Evolutionary conservation across 2,888 invertebrate species (phyloP).

Genomic region (Agrotis puta): DNA sequence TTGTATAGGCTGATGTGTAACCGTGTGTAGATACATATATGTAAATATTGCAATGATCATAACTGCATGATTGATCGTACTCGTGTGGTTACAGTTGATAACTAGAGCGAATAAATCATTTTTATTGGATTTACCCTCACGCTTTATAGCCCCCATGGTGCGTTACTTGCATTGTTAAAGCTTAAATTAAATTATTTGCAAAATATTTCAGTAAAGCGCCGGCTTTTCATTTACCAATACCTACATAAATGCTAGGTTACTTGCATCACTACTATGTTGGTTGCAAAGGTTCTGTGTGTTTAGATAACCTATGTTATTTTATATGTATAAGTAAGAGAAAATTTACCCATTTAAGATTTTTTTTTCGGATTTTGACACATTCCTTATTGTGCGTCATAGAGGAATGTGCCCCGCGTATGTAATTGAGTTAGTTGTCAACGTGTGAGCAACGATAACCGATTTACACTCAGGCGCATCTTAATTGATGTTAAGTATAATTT

Average conservation of each 20-base stretch:
- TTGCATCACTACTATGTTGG: too few species aligned
- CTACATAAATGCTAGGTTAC: background rate
- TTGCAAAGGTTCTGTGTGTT: too few species aligned
- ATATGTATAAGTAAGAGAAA: too few species aligned
- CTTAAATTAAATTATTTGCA: conserved; percentile 38
- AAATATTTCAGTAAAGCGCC: conserved; percentile 12
- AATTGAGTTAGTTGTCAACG: conserved; percentile 41
- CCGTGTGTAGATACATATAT: conserved; percentile 3
- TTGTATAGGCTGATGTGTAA: too few species aligned
- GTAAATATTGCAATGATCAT: conserved; percentile 38
- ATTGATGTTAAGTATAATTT: conserved; percentile 38
- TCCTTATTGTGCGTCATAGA: conserved; percentile 31
- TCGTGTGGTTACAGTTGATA: conserved; percentile 44
- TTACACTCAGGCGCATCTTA: conserved; percentile 39
- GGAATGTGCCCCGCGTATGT: background rate
- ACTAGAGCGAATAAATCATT: conserved; percentile 47
- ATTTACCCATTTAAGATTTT: background rate
- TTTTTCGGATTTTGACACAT: too few species aligned
- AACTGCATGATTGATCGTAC: conserved; percentile 47
- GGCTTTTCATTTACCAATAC: background rate
- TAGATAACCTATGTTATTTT: too few species aligned
- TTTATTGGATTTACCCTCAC: conserved; percentile 43
- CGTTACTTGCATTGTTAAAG: conserved; percentile 30
- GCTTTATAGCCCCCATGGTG: conserved; percentile 42
- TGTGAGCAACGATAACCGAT: conserved; percentile 31